Conservation (phyloP, 2,113 vertebrate genomes). For the Cercocebus atys region DNA sequence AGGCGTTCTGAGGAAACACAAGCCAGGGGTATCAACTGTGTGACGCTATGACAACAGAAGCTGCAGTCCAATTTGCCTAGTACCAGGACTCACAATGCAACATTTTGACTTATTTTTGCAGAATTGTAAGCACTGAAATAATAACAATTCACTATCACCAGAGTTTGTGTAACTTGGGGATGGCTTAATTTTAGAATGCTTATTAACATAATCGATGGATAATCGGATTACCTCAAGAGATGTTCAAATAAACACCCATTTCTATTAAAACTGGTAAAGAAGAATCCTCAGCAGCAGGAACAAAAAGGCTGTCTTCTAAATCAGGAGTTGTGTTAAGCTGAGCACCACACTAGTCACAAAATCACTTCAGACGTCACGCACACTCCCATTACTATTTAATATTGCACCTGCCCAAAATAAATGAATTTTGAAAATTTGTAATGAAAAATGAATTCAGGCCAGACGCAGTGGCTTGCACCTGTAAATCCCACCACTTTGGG, state of each 20-base stretch:
- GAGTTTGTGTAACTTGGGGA: not conserved
- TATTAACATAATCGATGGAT: not conserved
- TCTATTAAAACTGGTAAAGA: not conserved
- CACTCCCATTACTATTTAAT: too few species aligned
- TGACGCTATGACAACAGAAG: not conserved
- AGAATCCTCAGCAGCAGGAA: not conserved
- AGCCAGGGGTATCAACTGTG: not conserved
- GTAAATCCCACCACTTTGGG: too few species aligned
- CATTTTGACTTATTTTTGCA: not conserved
- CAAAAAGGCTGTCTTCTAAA: not conserved
- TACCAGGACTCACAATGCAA: not conserved
- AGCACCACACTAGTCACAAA: too few species aligned
- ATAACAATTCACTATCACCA: not conserved
- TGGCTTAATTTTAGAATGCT: not conserved
- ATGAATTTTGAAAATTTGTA: too few species aligned
- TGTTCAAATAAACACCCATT: not conserved
- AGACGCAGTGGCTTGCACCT: too few species aligned
- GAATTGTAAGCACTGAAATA: not conserved
- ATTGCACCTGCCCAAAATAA: too few species aligned
- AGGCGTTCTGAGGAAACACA: not conserved
- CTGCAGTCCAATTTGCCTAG: not conserved
- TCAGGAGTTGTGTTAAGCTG: not conserved
- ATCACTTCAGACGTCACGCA: accelerated
- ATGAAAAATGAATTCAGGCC: too few species aligned
- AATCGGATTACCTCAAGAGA: not conserved